Conservation (phyloP, 2,888 invertebrate genomes). For the Metallyticus violacea region DNA sequence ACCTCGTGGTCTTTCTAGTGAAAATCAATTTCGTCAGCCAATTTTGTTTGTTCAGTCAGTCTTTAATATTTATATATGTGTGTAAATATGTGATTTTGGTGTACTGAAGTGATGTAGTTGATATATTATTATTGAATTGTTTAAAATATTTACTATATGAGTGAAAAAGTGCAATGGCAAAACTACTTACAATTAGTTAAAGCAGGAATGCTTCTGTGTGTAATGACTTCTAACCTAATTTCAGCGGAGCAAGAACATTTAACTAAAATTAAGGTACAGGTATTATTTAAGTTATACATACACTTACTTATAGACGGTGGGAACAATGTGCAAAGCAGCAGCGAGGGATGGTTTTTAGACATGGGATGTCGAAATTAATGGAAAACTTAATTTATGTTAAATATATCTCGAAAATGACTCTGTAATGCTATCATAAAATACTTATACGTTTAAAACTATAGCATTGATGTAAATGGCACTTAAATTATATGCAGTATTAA, state of each 20-base stretch:
- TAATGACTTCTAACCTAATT: background rate
- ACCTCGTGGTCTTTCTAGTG: background rate
- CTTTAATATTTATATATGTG: background rate
- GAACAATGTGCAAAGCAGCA: too few relatives aligned
- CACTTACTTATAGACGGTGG: too few relatives aligned
- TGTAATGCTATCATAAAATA: too few relatives aligned
- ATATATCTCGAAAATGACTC: too few relatives aligned
- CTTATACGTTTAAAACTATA: too few relatives aligned
- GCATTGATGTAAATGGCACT: too few relatives aligned
- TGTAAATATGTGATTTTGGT: background rate
- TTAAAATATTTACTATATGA: background rate
- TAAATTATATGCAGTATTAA: too few relatives aligned
- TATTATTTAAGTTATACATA: too few relatives aligned
- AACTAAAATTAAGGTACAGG: background rate
- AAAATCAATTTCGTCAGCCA: background rate
- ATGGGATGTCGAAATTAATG: too few relatives aligned
- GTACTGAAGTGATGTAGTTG: background rate
- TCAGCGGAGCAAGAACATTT: background rate
- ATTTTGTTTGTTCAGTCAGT: too few relatives aligned
- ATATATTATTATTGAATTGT: background rate
- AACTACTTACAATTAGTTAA: background rate
- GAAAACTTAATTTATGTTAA: too few relatives aligned
- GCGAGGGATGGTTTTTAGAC: too few relatives aligned
- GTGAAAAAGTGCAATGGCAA: background rate
- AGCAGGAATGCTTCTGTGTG: background rate